A percentile compares a stretch with the other conserved stretches of the same genome.
Conservation (phyloP, 2,797 vertebrate species). For the Vespertilio murinus region DNA sequence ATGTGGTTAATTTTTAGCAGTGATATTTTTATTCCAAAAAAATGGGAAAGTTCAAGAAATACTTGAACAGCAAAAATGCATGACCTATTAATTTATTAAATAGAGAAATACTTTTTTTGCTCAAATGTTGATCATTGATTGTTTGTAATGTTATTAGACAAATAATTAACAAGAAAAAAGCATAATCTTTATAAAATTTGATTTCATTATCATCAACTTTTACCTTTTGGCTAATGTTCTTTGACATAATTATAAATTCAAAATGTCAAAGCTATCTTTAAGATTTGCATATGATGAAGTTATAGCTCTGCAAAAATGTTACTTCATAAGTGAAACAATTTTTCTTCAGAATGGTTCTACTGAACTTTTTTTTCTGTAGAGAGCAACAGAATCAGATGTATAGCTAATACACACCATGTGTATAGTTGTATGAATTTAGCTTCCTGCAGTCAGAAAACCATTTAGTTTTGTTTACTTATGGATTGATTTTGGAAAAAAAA, state of each 20-base stretch:
- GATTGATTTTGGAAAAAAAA: constrained; percentile 13
- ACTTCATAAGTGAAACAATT: neutral
- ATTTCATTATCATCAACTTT: neutral
- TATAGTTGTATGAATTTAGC: neutral
- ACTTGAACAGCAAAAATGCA: constrained; percentile 6
- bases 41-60: neutral
- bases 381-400: neutral
- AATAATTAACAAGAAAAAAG: neutral
- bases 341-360: neutral
- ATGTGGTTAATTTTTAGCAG: neutral
- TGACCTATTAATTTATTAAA: neutral
- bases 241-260: neutral
- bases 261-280: neutral
- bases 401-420: neutral
- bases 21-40: neutral
- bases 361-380: neutral
- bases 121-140: constrained; percentile 32
- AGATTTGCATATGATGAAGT: neutral
- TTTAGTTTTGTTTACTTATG: constrained; percentile 1
- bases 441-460: neutral
- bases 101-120: neutral
- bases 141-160: constrained; percentile 50
- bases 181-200: neutral
- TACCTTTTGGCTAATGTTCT: constrained; percentile 31
- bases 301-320: neutral